Percentiles rank a stretch among this genome's conserved stretches.
These are phyloP conservation scores for Venustaconcha ellipsiformis DNA, from an alignment of 1,140 invertebrate species.

Conservation along the genomic window DNA sequence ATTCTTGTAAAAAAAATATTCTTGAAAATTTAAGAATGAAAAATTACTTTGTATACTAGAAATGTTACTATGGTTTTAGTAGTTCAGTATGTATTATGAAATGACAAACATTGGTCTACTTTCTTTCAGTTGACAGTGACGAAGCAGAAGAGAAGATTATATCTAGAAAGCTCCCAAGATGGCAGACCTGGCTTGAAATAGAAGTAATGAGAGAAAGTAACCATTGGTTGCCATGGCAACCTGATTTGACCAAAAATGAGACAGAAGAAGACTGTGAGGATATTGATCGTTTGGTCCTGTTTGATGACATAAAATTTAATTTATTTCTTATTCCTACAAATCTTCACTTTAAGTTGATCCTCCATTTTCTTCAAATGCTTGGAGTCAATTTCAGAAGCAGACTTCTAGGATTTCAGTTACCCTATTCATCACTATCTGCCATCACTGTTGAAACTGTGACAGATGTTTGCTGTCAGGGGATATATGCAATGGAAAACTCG, in stretches of 20 bases:
- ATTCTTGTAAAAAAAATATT: no score
- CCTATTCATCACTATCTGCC: no score
- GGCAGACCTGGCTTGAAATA: constrained; percentile 67
- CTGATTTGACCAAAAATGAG: constrained; percentile 55
- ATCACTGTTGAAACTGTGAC: no score
- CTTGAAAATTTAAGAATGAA: no score
- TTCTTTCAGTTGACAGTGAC: constrained; percentile 49
- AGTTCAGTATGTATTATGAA: no score
- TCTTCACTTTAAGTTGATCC: constrained; percentile 58
- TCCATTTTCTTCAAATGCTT: constrained; percentile 66
- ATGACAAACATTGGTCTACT: no score
- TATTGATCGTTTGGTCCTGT: constrained; percentile 68
- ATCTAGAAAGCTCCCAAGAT: constrained; percentile 39
- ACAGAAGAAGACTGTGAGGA: constrained; percentile 70
- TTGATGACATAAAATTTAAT: constrained; percentile 67
- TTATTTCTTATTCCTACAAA: constrained; percentile 60
- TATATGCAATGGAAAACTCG: no score
- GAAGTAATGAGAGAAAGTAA: constrained; percentile 65
- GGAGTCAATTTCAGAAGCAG: constrained; percentile 35
- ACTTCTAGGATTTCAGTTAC: neutral
- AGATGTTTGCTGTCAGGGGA: no score
- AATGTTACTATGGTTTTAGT: no score
- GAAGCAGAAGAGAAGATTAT: constrained; percentile 53
- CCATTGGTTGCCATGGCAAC: constrained; percentile 71
- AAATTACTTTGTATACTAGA: no score